These are phyloP conservation scores for Rhipidura dahli DNA, from an alignment of 2,113 vertebrate species.

Conservation along the genomic window DNA sequence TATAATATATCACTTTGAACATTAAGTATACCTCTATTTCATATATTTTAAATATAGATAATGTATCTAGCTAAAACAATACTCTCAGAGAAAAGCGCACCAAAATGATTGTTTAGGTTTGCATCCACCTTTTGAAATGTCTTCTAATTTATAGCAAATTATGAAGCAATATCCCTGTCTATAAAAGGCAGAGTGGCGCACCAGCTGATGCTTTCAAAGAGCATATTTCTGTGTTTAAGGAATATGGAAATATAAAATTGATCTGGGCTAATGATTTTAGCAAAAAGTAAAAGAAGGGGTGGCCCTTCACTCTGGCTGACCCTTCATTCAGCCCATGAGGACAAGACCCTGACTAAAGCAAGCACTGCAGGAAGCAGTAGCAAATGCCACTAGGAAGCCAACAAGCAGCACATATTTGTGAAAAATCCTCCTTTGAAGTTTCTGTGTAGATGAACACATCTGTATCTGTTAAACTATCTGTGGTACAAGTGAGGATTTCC, in stretches of 20 bases:
- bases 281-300: not conserved
- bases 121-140: slow-evolving; percentile 16
- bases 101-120: slow-evolving; percentile 25
- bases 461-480: not conserved
- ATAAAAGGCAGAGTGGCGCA: not conserved
- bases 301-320: not conserved
- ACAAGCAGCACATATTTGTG: not conserved
- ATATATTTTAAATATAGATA: slow-evolving; percentile 70
- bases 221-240: not conserved
- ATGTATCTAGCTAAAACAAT: slow-evolving; percentile 41
- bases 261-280: not conserved
- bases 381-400: not conserved
- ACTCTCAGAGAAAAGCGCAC: not conserved
- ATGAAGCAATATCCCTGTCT: slow-evolving; percentile 1
- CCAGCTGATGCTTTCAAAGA: not conserved
- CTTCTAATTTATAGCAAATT: slow-evolving; percentile 7
- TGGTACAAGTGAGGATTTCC: slow-evolving; percentile 13
- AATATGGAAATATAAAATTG: not conserved
- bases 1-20: slow-evolving; percentile 69
- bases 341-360: not conserved
- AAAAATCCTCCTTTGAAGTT: slow-evolving; percentile 13
- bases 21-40: slow-evolving; percentile 66
- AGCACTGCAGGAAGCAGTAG: not conserved
- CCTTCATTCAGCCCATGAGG: not conserved
- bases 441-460: not conserved